phyloP scores from a whole-genome alignment of 1,140 invertebrate species.

The Probaryconus sp. region DNA sequence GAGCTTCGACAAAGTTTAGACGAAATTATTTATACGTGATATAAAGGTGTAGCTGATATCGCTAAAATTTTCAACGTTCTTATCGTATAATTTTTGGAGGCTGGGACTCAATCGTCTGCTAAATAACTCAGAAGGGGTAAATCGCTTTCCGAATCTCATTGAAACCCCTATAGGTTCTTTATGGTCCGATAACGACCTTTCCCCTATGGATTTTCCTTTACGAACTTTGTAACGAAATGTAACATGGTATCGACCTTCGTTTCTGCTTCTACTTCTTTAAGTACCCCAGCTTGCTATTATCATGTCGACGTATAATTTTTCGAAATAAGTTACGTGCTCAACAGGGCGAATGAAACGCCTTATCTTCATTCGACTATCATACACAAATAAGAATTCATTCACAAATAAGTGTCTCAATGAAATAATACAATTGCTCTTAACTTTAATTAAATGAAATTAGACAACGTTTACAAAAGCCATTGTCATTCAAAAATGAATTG shows the following conservation, averaged over 20 bases:
- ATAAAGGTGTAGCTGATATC: background rate
- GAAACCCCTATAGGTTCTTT: constrained; percentile 51
- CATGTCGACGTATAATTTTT: constrained; percentile 2
- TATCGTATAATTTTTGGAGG: constrained; percentile 23
- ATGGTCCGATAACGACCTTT: constrained; percentile 58
- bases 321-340: constrained; percentile 40
- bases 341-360: constrained; percentile 12
- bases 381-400: constrained; percentile 18
- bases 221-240: constrained; percentile 9
- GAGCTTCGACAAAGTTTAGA: too few relatives aligned
- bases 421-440: too few relatives aligned
- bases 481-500: too few relatives aligned
- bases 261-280: constrained; percentile 50
- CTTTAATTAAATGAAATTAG: constrained; percentile 17
- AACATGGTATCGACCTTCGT: constrained; percentile 38
- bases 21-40: too few relatives aligned
- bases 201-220: constrained; percentile 46
- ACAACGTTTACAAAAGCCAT: too few relatives aligned
- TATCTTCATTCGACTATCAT: constrained; percentile 29
- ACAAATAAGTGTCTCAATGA: too few relatives aligned
- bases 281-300: constrained; percentile 21
- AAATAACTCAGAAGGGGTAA: constrained; percentile 60
- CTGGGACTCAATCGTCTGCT: constrained; percentile 44
- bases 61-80: constrained; percentile 1
- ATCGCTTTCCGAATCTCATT: constrained; percentile 59